Evolutionary conservation across 2,113 vertebrate species (phyloP).

Genomic region (Spheniscus mendiculus): DNA sequence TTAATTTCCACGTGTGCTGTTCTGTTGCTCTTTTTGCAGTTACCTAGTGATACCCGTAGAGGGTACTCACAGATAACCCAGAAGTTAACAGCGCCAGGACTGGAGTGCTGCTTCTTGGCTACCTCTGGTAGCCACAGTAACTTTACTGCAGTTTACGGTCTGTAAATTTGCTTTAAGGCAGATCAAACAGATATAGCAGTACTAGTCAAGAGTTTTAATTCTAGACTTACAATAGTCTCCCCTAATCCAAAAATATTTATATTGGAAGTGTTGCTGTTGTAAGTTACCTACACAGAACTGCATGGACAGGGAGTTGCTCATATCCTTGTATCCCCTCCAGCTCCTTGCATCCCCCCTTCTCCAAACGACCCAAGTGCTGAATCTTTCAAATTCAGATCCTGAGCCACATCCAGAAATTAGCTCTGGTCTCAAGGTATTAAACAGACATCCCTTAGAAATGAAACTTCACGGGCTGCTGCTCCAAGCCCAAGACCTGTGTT

Average conservation of each 20-base stretch:
- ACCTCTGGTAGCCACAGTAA: rapidly evolving
- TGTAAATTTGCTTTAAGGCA: neutral
- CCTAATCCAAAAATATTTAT: neutral
- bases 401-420: neutral
- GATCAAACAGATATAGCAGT: neutral
- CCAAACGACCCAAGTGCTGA: neutral
- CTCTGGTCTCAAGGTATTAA: neutral
- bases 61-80: neutral
- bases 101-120: rapidly evolving
- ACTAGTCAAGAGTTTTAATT: neutral
- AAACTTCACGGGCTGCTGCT: rapidly evolving
- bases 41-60: rapidly evolving
- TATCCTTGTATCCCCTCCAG: neutral
- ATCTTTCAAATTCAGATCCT: neutral
- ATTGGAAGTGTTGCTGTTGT: neutral
- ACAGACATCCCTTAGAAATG: neutral
- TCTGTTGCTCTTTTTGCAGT: neutral
- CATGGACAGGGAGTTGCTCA: rapidly evolving
- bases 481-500: neutral
- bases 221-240: rapidly evolving
- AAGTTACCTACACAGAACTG: neutral
- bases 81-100: rapidly evolving
- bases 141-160: neutral
- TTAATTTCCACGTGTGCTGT: rapidly evolving
- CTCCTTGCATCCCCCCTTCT: neutral